Evolutionary conservation across 2,797 vertebrate species (phyloP).

Genomic region (Melanotaenia pygmaea): DNA sequence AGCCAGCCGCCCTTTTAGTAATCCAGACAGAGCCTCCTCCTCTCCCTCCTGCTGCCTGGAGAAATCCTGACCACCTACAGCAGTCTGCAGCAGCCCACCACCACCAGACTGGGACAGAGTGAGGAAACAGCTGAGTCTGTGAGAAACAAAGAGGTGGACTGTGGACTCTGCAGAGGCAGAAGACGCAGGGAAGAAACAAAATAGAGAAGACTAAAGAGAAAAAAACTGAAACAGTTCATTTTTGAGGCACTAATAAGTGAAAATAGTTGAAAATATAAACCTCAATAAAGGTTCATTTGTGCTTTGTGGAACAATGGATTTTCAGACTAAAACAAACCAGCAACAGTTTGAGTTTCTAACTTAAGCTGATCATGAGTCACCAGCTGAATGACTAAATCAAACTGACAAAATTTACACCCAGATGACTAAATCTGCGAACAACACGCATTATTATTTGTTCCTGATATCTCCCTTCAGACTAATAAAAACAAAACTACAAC

Average conservation of each 20-base stretch:
- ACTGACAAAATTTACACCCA: not conserved
- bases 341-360: not conserved
- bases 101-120: conserved; percentile 27
- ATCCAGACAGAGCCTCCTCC: conserved; percentile 53
- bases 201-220: conserved; percentile 23
- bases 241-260: conserved; percentile 38
- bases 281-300: not conserved
- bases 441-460: too few relatives aligned
- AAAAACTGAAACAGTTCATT: conserved; percentile 15
- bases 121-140: conserved; percentile 35
- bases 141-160: conserved; percentile 45
- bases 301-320: not conserved
- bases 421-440: too few relatives aligned
- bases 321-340: not conserved
- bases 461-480: not conserved
- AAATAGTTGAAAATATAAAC: conserved; percentile 31
- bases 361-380: not conserved
- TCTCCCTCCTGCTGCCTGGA: conserved; percentile 52
- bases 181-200: conserved; percentile 17
- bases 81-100: conserved; percentile 52
- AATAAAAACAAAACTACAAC: too few relatives aligned
- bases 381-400: not conserved
- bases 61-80: conserved; percentile 50
- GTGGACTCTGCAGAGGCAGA: conserved; percentile 29
- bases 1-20: conserved; percentile 31